Percentiles rank a stretch among this genome's conserved stretches.
phyloP scores from a whole-genome alignment of 1,140 invertebrate genomes.

The Lordiphosa mommai region DNA sequence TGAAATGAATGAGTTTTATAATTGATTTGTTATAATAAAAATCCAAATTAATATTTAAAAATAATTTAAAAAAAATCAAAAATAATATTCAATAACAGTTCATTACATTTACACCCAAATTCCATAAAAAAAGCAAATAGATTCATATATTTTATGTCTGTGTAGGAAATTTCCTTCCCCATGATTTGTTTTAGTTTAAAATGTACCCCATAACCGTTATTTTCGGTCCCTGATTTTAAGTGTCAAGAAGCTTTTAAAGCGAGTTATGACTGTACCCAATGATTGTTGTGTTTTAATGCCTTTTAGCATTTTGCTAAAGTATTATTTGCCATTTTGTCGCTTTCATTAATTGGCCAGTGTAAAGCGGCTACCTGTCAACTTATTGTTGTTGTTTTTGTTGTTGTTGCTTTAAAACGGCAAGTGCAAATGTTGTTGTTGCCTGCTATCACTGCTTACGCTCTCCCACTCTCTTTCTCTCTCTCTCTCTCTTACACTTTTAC shows the following conservation, averaged over 20 bases:
- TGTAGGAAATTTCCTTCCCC: too few relatives aligned
- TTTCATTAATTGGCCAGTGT: slow-evolving; percentile 67
- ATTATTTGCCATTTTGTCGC: slow-evolving; percentile 73
- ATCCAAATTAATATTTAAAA: too few relatives aligned
- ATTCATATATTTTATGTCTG: too few relatives aligned
- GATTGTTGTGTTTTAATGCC: slow-evolving; percentile 9
- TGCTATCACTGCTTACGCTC: slow-evolving; percentile 30
- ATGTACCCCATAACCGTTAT: too few relatives aligned
- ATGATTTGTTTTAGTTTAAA: too few relatives aligned
- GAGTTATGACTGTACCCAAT: not conserved
- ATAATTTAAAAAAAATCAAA: too few relatives aligned
- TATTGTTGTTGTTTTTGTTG: slow-evolving; percentile 6
- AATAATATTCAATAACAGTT: too few relatives aligned
- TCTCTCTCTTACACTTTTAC: slow-evolving; percentile 8
- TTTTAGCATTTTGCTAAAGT: slow-evolving; percentile 20
- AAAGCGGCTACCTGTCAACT: slow-evolving; percentile 39
- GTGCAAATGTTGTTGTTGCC: slow-evolving; percentile 51
- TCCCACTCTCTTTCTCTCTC: not conserved
- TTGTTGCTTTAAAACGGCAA: slow-evolving; percentile 31
- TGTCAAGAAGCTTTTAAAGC: not conserved
- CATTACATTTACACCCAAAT: too few relatives aligned
- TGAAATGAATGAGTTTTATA: too few relatives aligned
- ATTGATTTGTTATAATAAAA: too few relatives aligned
- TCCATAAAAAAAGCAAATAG: too few relatives aligned
- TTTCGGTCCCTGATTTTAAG: too few relatives aligned